Evolutionary conservation across 2,888 invertebrate species (phyloP).

Genomic region (Bugulina stolonifera): DNA sequence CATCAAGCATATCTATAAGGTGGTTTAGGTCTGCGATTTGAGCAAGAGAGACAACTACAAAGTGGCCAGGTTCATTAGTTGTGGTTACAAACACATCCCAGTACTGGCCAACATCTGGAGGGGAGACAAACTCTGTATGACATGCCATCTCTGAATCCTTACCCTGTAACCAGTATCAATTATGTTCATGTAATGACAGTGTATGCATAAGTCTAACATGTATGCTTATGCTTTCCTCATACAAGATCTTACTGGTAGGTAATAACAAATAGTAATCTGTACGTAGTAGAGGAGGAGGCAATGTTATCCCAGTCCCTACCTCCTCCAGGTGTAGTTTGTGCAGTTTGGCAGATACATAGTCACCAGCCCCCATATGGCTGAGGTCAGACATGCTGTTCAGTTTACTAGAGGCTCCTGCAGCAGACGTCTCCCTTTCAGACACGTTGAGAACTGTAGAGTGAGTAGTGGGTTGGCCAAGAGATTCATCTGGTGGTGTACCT

Average conservation of each 20-base stretch:
- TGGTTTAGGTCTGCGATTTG: neutral
- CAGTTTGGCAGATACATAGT: too few species aligned
- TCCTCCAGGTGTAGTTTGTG: too few species aligned
- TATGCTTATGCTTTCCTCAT: too few species aligned
- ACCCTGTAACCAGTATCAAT: too few species aligned
- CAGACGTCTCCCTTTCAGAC: neutral
- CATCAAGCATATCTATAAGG: neutral
- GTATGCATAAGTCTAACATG: too few species aligned
- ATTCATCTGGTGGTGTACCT: neutral
- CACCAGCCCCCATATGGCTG: neutral
- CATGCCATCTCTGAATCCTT: too few species aligned
- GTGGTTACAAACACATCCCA: constrained; percentile 24
- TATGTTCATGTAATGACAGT: too few species aligned
- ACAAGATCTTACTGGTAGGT: too few species aligned
- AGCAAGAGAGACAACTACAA: neutral
- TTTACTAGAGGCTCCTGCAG: neutral
- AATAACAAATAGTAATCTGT: too few species aligned
- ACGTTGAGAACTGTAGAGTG: neutral
- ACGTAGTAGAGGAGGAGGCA: too few species aligned
- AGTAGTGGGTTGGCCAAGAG: neutral
- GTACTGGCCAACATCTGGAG: neutral
- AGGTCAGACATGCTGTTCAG: too few species aligned
- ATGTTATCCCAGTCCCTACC: too few species aligned
- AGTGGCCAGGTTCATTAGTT: constrained; percentile 14
- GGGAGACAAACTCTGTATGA: neutral